A percentile compares a stretch with the other conserved stretches of the same genome.
Conservation (phyloP, 2,888 invertebrate species). For the Andricus quercusramuli region DNA sequence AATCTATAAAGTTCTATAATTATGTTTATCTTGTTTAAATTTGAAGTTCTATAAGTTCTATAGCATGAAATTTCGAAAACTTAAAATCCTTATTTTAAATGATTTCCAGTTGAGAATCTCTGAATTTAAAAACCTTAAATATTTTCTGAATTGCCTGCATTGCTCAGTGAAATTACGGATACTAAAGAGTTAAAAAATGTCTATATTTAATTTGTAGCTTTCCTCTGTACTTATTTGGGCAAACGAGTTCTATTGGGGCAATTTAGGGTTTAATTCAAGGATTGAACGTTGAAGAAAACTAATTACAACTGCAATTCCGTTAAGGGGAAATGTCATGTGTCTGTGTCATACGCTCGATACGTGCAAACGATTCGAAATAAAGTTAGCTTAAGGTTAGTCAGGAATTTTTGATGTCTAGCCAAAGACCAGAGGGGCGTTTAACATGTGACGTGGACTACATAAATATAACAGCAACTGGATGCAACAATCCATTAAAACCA, state of each 20-base stretch:
- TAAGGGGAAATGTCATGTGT: constrained; percentile 41
- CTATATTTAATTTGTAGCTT: constrained; percentile 9
- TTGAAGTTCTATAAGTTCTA: no score
- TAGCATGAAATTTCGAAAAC: not conserved
- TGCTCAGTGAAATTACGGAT: not conserved
- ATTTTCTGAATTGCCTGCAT: constrained; percentile 9
- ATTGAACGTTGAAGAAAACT: constrained; percentile 14
- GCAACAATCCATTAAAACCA: not conserved
- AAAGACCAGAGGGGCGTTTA: constrained; percentile 21
- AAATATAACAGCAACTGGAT: constrained; percentile 2
- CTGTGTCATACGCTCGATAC: constrained; percentile 35
- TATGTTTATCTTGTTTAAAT: no score
- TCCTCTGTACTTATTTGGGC: constrained; percentile 18
- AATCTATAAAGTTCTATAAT: no score
- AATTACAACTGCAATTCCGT: constrained; percentile 28
- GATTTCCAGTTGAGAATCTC: not conserved
- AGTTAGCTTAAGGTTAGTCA: constrained; percentile 27
- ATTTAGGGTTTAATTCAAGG: constrained; percentile 31
- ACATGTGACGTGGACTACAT: constrained; percentile 20
- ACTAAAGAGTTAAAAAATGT: constrained; percentile 11
- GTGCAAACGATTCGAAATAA: constrained; percentile 35
- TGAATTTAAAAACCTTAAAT: constrained; percentile 3
- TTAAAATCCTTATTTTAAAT: not conserved
- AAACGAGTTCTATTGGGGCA: constrained; percentile 32
- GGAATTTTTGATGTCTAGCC: constrained; percentile 38